Evolutionary conservation across 2,797 vertebrate genomes (phyloP).

Genomic region (Sebastes trivittatus): DNA sequence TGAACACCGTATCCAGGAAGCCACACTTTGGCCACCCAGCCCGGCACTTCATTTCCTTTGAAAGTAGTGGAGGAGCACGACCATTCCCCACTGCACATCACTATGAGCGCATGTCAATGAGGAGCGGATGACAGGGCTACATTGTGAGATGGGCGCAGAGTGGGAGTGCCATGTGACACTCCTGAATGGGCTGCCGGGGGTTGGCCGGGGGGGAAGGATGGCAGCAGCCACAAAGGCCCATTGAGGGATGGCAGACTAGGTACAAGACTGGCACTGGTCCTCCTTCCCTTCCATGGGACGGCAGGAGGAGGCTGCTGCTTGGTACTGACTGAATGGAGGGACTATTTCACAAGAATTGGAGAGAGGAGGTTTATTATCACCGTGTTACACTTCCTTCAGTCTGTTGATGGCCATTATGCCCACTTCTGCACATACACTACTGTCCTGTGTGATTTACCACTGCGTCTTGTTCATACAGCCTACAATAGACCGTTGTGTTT

Average conservation of each 20-base stretch:
- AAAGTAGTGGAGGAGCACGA: slow-evolving; percentile 63
- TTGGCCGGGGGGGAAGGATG: slow-evolving; percentile 73
- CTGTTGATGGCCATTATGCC: slow-evolving; percentile 56
- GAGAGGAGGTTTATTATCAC: slow-evolving; percentile 76
- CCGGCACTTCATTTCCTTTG: slow-evolving; percentile 73
- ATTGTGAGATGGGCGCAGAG: slow-evolving; percentile 78
- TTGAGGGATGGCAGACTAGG: slow-evolving; percentile 77
- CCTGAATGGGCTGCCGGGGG: slow-evolving; percentile 78
- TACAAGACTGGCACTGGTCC: slow-evolving; percentile 77
- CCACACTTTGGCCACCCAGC: slow-evolving; percentile 77
- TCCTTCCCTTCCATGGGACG: slow-evolving; percentile 72
- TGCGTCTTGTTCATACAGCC: slow-evolving; percentile 11
- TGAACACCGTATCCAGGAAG: slow-evolving; percentile 79
- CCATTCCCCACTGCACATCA: slow-evolving; percentile 65
- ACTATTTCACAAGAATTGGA: slow-evolving; percentile 74
- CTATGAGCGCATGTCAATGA: slow-evolving; percentile 85
- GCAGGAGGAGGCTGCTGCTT: slow-evolving; percentile 76
- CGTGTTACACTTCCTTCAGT: slow-evolving; percentile 65
- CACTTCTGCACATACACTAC: slow-evolving; percentile 32
- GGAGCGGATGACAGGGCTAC: slow-evolving; percentile 79
- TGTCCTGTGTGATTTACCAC: slow-evolving; percentile 42
- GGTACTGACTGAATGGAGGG: slow-evolving; percentile 75
- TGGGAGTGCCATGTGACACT: slow-evolving; percentile 80
- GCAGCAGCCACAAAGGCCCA: slow-evolving; percentile 77
- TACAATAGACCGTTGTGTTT: slow-evolving; percentile 24